Evolutionary conservation across 2,888 invertebrate genomes (phyloP).

Genomic region (Subacronicta megacephala): DNA sequence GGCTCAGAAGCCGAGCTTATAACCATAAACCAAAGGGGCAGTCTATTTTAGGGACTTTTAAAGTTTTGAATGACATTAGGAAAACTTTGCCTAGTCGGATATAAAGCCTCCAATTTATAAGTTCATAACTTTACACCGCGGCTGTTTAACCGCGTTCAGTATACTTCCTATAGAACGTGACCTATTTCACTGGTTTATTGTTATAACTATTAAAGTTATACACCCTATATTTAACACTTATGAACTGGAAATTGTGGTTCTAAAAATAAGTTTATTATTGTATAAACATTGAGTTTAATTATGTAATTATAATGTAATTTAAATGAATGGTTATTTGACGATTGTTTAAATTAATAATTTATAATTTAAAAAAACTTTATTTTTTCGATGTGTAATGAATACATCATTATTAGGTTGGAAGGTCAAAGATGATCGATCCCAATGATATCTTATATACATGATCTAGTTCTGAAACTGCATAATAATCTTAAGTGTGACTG

Average conservation of each 20-base stretch:
- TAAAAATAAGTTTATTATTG: constrained; percentile 17
- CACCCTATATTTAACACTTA: constrained; percentile 34
- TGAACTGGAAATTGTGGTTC: constrained; percentile 23
- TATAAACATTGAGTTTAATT: constrained; percentile 1
- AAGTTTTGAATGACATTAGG: neutral
- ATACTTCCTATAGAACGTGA: constrained; percentile 24
- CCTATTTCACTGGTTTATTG: constrained; percentile 41
- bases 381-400: no score
- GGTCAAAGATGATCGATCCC: no score
- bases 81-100: neutral
- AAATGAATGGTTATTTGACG: no score
- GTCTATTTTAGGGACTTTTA: no score
- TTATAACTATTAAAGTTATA: constrained; percentile 24
- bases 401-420: no score
- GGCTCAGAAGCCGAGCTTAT: no score
- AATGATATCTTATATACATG: no score
- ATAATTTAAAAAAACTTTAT: no score
- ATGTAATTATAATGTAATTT: constrained; percentile 1
- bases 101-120: constrained; percentile 6
- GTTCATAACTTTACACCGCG: constrained; percentile 29
- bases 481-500: no score
- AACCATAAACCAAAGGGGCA: neutral
- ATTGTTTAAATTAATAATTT: no score
- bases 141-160: constrained; percentile 25
- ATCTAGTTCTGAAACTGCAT: no score